phyloP scores from a whole-genome alignment of 2,888 invertebrate genomes.

The Ophion obscuratus region DNA sequence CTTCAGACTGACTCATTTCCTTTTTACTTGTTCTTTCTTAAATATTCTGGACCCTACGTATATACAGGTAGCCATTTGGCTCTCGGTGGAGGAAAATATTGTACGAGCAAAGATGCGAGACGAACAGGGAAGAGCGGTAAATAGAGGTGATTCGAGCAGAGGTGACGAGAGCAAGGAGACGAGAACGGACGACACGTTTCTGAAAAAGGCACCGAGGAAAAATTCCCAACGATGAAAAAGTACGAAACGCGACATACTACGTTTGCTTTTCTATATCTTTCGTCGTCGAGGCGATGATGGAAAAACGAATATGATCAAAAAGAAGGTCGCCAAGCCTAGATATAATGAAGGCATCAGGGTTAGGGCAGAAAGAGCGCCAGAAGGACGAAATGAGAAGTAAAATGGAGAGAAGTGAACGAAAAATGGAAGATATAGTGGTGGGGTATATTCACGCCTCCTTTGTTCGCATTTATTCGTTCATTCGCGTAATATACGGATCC shows the following conservation, averaged over 20 bases:
- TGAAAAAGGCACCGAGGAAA: slow-evolving; percentile 16
- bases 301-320: slow-evolving; percentile 22
- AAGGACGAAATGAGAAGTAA: background rate
- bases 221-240: slow-evolving; percentile 23
- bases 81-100: slow-evolving; percentile 47
- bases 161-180: background rate
- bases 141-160: slow-evolving; percentile 28
- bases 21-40: background rate
- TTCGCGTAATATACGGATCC: slow-evolving; percentile 20
- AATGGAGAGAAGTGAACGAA: background rate
- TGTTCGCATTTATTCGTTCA: slow-evolving; percentile 30
- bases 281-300: slow-evolving; percentile 16
- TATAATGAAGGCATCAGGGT: slow-evolving; percentile 40
- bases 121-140: slow-evolving; percentile 33
- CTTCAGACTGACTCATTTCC: no score
- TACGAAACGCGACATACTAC: slow-evolving; percentile 11
- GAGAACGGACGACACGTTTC: background rate
- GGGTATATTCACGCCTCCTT: slow-evolving; percentile 15
- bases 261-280: slow-evolving; percentile 20
- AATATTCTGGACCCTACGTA: background rate
- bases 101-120: slow-evolving; percentile 40
- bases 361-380: background rate
- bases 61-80: slow-evolving; percentile 30
- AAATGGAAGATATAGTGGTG: slow-evolving; percentile 8
- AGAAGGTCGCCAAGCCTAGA: slow-evolving; percentile 21